A percentile compares a stretch with the other conserved stretches of the same genome.
Conservation (phyloP, 2,888 invertebrate species). For the Tipula vernalis region DNA sequence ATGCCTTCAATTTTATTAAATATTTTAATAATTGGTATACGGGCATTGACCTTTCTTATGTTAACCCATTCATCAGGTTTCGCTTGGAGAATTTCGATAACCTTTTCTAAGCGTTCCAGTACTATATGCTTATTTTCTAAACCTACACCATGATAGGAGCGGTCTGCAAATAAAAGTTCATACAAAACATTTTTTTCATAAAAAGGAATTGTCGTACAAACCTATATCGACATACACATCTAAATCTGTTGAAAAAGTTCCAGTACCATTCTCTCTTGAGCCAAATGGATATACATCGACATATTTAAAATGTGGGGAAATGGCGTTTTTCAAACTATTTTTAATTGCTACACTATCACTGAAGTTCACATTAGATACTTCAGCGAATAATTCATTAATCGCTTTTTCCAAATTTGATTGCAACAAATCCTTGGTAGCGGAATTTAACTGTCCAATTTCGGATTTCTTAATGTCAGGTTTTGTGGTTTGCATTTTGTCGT, state of each 20-base stretch:
- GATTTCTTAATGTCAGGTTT: not conserved
- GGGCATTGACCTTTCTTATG: slow-evolving; percentile 36
- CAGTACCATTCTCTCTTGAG: slow-evolving; percentile 43
- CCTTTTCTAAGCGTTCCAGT: not conserved
- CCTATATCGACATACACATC: slow-evolving; percentile 42
- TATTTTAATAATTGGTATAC: slow-evolving; percentile 48
- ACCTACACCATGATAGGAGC: not conserved
- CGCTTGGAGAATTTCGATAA: slow-evolving; percentile 18
- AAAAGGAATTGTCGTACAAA: slow-evolving; percentile 16
- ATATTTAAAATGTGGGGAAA: slow-evolving; percentile 11
- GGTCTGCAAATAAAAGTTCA: not conserved
- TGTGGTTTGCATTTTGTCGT: not conserved
- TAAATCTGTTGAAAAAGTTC: slow-evolving; percentile 39
- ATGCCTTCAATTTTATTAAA: slow-evolving; percentile 36
- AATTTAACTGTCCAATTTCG: not conserved
- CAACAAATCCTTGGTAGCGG: not conserved
- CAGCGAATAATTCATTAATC: not conserved
- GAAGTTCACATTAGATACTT: not conserved
- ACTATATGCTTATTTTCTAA: not conserved
- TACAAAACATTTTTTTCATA: not conserved
- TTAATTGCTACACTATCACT: not conserved
- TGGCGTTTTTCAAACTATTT: not conserved
- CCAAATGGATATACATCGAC: slow-evolving; percentile 45
- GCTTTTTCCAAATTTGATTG: not conserved
- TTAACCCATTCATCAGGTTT: slow-evolving; percentile 26